Base-by-base conservation (phyloP, 2,113 vertebrate genomes). In the Hyaena hyaena region DNA sequence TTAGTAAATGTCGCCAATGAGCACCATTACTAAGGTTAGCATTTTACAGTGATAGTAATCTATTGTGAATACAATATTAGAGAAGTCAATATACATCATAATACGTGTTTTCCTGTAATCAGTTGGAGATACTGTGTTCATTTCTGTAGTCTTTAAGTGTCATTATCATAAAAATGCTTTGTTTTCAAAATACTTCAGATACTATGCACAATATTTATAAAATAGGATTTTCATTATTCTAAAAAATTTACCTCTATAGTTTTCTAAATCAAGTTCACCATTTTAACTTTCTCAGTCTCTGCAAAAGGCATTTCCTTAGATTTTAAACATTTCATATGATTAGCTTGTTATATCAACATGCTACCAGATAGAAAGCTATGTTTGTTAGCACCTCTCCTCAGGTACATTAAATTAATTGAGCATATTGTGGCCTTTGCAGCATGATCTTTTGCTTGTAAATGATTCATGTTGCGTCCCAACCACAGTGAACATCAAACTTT, bases 331-430 rank as follows among this genome's bases (percentile, higher is more conserved):
- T 63, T 84, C 43, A 5, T 79, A 8, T n/a, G 33, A 80, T 68
- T 45, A 74, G 15, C 77, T 35, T 63, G 19, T 33, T 94, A 15
- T 9, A 50, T 87, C 15, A 0, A 97, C 19, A 89, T 97, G 82
- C 69, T 85, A 10, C 61, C 35, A 61, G 65, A 95, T 53, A 84
- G 53, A 66, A 74, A 96, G 48, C 26, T 21, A 63, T 85, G 89
- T 80, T 95, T 97, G n/a, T 85, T 97, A 79, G n/a, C 39, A 76
- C 73, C 95, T 96, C 50, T 98, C 98, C 94, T 98, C 80, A 95
- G 93, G 84, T 97, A 91, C 0, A 2, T 97, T 98, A 97, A 98
- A 98, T 98, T 98, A 98, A 98, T 93, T 0, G 26, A 97, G 71
- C 1, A 0, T 76, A 50, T 97, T 96, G 84, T 92, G 48, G 97